Evolutionary conservation across 2,113 vertebrate species (phyloP).

Genomic region (Myrmecobius fasciatus): DNA sequence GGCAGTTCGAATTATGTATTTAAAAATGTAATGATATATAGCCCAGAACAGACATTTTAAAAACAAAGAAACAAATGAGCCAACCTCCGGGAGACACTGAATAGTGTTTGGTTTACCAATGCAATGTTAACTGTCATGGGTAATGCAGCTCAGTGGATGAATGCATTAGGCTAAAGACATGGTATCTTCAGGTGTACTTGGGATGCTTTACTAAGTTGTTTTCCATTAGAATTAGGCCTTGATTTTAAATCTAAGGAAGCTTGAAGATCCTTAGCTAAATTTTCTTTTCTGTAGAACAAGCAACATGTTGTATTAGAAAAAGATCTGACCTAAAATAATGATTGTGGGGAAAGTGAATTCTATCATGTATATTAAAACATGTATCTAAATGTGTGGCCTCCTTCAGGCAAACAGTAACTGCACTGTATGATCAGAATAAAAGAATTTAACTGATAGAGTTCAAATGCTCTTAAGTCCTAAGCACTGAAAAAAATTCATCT

Average conservation of each 20-base stretch:
- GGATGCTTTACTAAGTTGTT: constrained; percentile 92
- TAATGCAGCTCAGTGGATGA: constrained; percentile 80
- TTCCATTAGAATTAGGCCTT: constrained; percentile 92
- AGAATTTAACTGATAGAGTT: constrained; percentile 60
- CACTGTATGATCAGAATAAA: constrained; percentile 24
- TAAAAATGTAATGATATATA: neutral
- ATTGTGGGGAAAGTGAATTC: constrained; percentile 21
- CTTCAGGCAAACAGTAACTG: constrained; percentile 29
- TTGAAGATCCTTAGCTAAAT: constrained; percentile 88
- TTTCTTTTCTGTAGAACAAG: constrained; percentile 46
- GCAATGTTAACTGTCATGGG: constrained; percentile 76
- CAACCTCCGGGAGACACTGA: neutral
- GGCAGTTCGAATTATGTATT: neutral
- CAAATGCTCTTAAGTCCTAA: constrained; percentile 56
- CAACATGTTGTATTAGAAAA: neutral
- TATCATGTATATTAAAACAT: neutral
- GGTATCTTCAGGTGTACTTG: constrained; percentile 99
- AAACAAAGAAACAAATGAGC: neutral
- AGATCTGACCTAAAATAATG: neutral
- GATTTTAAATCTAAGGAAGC: constrained; percentile 93
- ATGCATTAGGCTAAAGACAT: constrained; percentile 89
- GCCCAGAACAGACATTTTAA: neutral
- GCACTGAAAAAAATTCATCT: neutral
- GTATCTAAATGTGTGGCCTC: neutral
- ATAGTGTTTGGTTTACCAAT: constrained; percentile 80